These are phyloP conservation scores for Archilochus colubris DNA, from an alignment of 2,113 vertebrate species.

Conservation along the genomic window DNA sequence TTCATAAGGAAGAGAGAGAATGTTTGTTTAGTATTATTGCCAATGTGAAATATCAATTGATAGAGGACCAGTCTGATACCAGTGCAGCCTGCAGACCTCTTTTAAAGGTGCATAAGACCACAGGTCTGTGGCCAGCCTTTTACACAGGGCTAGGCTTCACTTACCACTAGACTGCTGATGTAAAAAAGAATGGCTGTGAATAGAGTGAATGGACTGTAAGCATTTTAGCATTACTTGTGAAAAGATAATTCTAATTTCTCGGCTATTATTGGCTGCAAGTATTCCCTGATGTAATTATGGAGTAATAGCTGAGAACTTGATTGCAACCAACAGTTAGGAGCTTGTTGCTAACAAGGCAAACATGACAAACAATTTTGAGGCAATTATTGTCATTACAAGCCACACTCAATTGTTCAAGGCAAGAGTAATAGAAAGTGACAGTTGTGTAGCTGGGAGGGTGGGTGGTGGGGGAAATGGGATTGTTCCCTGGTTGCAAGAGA, in stretches of 20 bases:
- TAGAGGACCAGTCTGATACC: background rate
- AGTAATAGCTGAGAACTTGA: slow-evolving; percentile 65
- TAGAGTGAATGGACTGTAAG: slow-evolving; percentile 2
- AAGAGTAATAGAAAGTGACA: slow-evolving; percentile 66
- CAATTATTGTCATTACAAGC: slow-evolving; percentile 72
- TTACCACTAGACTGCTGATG: background rate
- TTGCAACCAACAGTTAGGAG: slow-evolving; percentile 68
- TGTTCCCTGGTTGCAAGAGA: slow-evolving; percentile 25
- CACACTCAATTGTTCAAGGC: slow-evolving; percentile 61
- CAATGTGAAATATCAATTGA: background rate
- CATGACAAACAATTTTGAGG: slow-evolving; percentile 72
- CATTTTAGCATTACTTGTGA: slow-evolving; percentile 19
- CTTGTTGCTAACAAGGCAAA: slow-evolving; percentile 71
- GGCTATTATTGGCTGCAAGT: slow-evolving; percentile 50
- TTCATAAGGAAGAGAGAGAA: background rate
- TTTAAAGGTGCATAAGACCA: background rate
- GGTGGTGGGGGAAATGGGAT: background rate
- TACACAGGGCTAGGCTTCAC: background rate
- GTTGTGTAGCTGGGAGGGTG: slow-evolving; percentile 65
- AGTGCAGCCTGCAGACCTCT: background rate
- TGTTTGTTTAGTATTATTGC: background rate
- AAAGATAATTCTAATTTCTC: slow-evolving; percentile 54
- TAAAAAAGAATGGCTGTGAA: slow-evolving; percentile 13
- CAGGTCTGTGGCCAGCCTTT: background rate
- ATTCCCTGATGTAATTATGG: slow-evolving; percentile 62